Conservation (phyloP, 2,797 vertebrate genomes). For the Helarctos malayanus region DNA sequence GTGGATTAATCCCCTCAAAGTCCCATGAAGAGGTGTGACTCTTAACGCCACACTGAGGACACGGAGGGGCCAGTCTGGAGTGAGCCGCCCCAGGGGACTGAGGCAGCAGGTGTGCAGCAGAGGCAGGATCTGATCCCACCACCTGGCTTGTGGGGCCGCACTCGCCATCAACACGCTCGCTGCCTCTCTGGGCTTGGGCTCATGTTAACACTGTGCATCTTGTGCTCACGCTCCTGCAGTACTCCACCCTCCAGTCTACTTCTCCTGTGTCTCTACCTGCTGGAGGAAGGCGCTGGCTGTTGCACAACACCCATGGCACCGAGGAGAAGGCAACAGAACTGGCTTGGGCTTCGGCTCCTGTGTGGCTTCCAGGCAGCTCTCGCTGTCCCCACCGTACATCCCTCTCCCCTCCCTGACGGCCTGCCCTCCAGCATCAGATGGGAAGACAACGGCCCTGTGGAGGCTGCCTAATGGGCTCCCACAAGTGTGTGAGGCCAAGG, state of each 20-base stretch:
- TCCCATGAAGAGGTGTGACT: background rate
- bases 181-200: background rate
- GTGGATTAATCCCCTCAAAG: background rate
- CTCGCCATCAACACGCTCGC: background rate
- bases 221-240: background rate
- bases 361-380: background rate
- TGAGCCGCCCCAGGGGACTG: background rate
- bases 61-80: background rate
- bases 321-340: background rate
- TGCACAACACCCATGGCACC: too few species aligned
- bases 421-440: background rate
- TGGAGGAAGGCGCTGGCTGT: background rate
- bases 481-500: background rate
- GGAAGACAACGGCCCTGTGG: background rate
- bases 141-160: background rate
- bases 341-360: background rate
- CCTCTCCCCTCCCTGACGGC: background rate
- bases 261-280: background rate
- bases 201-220: background rate
- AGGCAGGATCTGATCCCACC: background rate
- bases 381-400: too few species aligned
- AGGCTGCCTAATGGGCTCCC: background rate
- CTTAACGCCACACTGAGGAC: background rate
- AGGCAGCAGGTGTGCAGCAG: rapidly evolving
- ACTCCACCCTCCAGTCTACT: background rate